These are phyloP conservation scores for Herpetotheres cachinnans DNA, from an alignment of 2,113 vertebrate genomes.

Conservation along the genomic window DNA sequence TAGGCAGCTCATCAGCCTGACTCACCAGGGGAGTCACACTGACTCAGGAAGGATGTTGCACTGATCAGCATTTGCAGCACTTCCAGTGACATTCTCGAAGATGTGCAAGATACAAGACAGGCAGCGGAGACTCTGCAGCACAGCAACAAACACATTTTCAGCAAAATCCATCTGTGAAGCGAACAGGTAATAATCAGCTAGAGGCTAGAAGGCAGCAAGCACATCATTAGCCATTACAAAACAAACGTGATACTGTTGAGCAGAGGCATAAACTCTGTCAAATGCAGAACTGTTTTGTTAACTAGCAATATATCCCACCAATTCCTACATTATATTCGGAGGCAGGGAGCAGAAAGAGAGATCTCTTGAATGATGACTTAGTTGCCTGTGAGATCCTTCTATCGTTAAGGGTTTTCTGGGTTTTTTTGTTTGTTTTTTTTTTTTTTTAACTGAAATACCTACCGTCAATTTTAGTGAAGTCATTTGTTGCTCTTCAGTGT, in stretches of 20 bases:
- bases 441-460: background rate
- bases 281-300: background rate
- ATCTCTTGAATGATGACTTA: background rate
- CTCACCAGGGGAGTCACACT: fast-evolving
- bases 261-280: background rate
- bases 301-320: background rate
- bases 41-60: fast-evolving
- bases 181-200: background rate
- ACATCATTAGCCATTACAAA: background rate
- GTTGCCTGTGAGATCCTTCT: background rate
- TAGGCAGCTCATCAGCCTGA: background rate
- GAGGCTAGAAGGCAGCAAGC: background rate
- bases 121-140: background rate
- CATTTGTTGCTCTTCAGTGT: background rate
- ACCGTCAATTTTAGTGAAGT: background rate
- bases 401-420: background rate
- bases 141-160: background rate
- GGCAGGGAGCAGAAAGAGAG: background rate
- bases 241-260: background rate
- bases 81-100: background rate
- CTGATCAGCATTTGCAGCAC: fast-evolving
- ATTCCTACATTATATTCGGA: background rate
- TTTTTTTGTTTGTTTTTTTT: background rate
- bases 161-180: background rate
- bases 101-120: background rate